These are phyloP conservation scores for Drosophila nebulosa DNA, from an alignment of 1,140 invertebrate genomes.

Conservation along the genomic window DNA sequence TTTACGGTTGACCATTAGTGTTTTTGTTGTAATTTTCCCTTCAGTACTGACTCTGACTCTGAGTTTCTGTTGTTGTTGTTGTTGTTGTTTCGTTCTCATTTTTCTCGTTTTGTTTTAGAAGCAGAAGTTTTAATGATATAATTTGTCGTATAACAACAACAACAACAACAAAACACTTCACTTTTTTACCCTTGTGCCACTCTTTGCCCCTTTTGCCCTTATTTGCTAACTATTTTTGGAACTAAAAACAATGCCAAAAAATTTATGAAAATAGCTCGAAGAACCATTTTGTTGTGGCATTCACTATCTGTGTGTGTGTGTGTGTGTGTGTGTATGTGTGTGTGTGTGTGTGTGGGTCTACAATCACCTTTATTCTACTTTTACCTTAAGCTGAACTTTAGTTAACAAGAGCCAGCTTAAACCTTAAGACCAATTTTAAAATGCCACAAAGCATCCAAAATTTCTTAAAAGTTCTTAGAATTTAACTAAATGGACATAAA, in stretches of 20 bases:
- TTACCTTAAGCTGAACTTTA: background rate
- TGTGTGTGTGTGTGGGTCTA: background rate
- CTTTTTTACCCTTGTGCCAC: background rate
- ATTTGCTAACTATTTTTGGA: conserved; percentile 27
- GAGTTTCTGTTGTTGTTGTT: background rate
- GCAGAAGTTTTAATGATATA: conserved; percentile 69
- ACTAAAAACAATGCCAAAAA: conserved; percentile 12
- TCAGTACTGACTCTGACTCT: background rate
- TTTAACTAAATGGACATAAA: too few relatives aligned
- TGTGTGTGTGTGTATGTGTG: background rate
- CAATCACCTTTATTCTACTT: background rate
- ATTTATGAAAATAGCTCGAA: conserved; percentile 49
- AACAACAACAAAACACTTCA: conserved; percentile 14
- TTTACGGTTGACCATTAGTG: background rate
- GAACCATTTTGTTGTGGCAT: conserved; percentile 14
- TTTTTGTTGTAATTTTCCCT: background rate
- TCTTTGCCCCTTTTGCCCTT: too few relatives aligned
- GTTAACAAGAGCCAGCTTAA: background rate
- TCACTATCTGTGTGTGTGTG: background rate
- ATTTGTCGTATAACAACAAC: conserved; percentile 43
- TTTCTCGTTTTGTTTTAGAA: conserved; percentile 22
- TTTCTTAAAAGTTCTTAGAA: background rate
- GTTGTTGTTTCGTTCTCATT: background rate
- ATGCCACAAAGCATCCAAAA: background rate
- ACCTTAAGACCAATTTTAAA: background rate